phyloP scores from a whole-genome alignment of 2,888 invertebrate genomes.

The Ceriagrion tenellum region DNA sequence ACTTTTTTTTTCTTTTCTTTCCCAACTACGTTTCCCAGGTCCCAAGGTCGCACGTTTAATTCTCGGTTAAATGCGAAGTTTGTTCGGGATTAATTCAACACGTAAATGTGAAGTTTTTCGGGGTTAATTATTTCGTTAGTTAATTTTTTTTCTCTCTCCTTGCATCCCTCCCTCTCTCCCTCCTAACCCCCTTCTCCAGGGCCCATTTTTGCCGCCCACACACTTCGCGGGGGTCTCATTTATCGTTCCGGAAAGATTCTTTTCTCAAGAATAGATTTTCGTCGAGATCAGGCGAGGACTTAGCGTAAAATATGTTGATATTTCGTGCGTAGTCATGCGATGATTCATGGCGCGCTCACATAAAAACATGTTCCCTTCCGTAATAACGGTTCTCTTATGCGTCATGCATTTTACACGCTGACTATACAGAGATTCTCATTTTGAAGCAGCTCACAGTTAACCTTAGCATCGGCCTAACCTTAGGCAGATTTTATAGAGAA shows the following conservation, averaged over 20 bases:
- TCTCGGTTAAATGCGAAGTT: constrained; percentile 14
- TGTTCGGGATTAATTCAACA: constrained; percentile 22
- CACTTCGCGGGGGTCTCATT: background rate
- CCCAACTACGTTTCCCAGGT: background rate
- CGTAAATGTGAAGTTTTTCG: background rate
- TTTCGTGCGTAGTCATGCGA: background rate
- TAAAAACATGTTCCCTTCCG: background rate
- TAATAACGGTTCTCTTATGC: too few relatives aligned
- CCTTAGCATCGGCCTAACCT: too few relatives aligned
- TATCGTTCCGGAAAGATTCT: background rate
- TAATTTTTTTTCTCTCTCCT: background rate
- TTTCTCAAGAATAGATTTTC: background rate
- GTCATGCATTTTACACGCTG: too few relatives aligned
- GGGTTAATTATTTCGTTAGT: background rate
- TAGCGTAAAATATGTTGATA: background rate
- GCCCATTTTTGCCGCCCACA: too few relatives aligned
- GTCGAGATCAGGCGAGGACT: background rate
- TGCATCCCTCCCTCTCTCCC: background rate
- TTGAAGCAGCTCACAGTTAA: too few relatives aligned
- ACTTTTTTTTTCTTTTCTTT: background rate
- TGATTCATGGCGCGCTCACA: background rate
- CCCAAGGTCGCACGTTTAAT: background rate
- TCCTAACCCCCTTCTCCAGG: too few relatives aligned
- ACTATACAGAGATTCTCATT: too few relatives aligned
- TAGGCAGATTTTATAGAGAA: too few relatives aligned